phyloP scores from a whole-genome alignment of 2,113 vertebrate species.

The Mesoclemmys tuberculata region DNA sequence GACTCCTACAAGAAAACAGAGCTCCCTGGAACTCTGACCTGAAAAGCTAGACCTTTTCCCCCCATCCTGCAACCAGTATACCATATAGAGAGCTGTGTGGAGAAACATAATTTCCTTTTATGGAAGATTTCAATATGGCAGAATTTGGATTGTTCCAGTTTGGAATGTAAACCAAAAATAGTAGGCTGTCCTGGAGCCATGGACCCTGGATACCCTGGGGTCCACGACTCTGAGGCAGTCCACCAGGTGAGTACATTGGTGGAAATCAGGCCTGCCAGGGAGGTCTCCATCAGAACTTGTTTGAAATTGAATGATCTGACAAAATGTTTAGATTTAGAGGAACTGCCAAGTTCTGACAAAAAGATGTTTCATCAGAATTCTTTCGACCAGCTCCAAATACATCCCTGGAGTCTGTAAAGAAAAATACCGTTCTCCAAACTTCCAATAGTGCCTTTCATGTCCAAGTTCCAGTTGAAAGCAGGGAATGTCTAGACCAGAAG shows the following conservation, averaged over 20 bases:
- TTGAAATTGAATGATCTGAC: neutral
- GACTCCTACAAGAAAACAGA: neutral
- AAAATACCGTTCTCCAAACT: too few species aligned
- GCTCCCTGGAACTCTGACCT: neutral
- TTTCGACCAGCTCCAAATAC: neutral
- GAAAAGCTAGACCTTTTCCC: neutral
- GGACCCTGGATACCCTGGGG: neutral
- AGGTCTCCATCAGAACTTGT: neutral
- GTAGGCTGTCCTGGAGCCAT: fast-evolving
- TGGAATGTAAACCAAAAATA: fast-evolving
- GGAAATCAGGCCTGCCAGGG: neutral
- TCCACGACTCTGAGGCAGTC: neutral
- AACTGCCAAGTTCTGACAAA: neutral
- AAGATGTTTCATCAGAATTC: neutral
- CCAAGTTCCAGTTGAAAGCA: neutral
- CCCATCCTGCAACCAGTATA: neutral
- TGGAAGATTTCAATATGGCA: neutral
- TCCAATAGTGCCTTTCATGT: neutral
- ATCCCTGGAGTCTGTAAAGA: neutral
- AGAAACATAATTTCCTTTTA: neutral
- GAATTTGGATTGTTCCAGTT: neutral
- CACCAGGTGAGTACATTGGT: fast-evolving
- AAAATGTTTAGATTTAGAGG: neutral
- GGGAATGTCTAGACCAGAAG: neutral
- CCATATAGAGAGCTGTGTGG: neutral